Base-by-base conservation (phyloP, 1,140 invertebrate species). In the Megalonaias nervosa region DNA sequence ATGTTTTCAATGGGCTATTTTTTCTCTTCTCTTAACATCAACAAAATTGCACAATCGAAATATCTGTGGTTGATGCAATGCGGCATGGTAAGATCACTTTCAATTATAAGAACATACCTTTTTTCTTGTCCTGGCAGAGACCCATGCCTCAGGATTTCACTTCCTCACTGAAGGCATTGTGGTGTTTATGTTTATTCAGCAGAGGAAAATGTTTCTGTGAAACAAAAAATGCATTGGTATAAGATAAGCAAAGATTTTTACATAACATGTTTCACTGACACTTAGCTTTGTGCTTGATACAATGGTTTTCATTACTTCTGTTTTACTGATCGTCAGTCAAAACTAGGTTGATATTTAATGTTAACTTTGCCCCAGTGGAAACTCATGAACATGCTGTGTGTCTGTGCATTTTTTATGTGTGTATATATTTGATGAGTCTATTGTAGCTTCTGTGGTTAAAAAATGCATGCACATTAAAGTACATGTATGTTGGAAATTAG, bases 131-230 rank as follows among this genome's bases (percentile, higher is more conserved):
- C 78, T 82, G 6, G 71, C 57, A 4, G 82, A 14, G 1, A n/a
- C 65, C 77, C 23, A 56, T 73, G 4, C 26, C 72, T 15, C 62
- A 62, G 19, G 57, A 56, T 57, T 60, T 56, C 5, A 55, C 67
- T 9, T 81, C 77, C 31, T 78, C 74, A 14, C 75, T 70, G 5
- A 72, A 62, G 13, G 23, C 14, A 48, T 64, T 77, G 31, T 76
- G 74, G 16, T 67, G 73, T 61, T 82, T 84, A 31, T 74, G 59
- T 58, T 71, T 62, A 4, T n/a, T 59, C 60, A 80, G 38, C 38
- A 82, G 68, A 17, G 78, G 67, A 69, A 81, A 80, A 38, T 81
- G 79, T 67, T 83, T 83, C 79, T 82, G 80, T 17, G 74, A 59
- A 65, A 68, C 9, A 65, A 9, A 57, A 70, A 21, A 70, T 48